Conservation (phyloP, 2,797 vertebrate species). For the Buceros bicornis region DNA sequence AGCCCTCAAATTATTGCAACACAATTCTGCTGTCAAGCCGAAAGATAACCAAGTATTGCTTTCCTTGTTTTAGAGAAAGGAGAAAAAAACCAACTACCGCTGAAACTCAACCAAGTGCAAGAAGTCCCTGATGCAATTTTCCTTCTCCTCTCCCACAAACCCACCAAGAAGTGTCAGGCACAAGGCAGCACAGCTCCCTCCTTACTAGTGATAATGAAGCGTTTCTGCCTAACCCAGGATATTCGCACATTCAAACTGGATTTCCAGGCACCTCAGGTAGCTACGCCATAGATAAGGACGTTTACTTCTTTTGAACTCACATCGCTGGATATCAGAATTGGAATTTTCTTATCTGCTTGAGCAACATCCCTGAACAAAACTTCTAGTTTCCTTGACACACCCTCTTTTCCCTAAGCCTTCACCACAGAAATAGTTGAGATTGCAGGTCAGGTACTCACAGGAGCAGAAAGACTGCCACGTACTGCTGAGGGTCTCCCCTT, state of each 20-base stretch:
- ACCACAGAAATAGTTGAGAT: background rate
- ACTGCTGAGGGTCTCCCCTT: background rate
- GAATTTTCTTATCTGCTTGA: background rate
- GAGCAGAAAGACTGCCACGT: background rate
- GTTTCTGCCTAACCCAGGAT: background rate
- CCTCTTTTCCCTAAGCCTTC: background rate
- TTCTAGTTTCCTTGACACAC: background rate
- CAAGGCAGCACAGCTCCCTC: background rate
- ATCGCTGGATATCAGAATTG: background rate
- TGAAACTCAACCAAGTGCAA: background rate
- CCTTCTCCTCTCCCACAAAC: background rate
- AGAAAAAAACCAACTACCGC: background rate
- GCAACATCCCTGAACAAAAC: background rate
- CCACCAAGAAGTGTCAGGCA: background rate
- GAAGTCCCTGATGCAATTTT: background rate
- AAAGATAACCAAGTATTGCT: background rate
- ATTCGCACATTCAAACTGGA: background rate
- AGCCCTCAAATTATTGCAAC: background rate
- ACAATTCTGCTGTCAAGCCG: background rate
- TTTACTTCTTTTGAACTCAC: background rate
- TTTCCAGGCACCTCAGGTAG: background rate
- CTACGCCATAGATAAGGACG: background rate
- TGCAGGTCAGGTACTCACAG: background rate
- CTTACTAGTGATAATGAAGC: background rate
- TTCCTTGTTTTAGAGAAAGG: background rate